Evolutionary conservation across 1,140 invertebrate genomes (phyloP), one percentile per base, ranked within the genome.

Genomic region (Chymomyza costata): DNA sequence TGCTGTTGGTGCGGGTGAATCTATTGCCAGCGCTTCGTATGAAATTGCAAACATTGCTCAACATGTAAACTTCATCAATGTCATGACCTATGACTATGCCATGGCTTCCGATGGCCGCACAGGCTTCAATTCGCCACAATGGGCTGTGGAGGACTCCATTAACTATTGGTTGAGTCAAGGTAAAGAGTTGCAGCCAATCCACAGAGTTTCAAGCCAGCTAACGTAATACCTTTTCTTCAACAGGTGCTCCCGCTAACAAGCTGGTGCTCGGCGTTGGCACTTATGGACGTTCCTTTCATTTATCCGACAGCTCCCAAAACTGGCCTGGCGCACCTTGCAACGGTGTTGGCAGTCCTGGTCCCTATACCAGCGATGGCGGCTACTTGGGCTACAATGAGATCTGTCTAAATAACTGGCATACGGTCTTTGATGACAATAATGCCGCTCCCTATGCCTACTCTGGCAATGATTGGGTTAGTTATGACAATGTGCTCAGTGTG

Each of bases 301-400:
- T 94, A 6, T 46, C 57, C 2, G 84, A 90, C 66, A 11, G 84
- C 0, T 67, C 65, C 0, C 52, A 86, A 1, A 87, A 88, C 34
- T 87, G 81, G 15, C 81, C 92, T 3, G 87, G 88, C 8, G 89
- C 90, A 1, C 84, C 89, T 7, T 85, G 89, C 3, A 85, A 45
- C 11, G 89, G 89, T 2, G 80, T 88, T 2, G 91, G 92, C 1
- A 62, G 71, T 5, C 85, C 88, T 10, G 94, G 94, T 6, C 89
- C 89, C 3, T 94, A 92, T 56, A 94, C 93, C 0, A 66, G 82
- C 3, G 89, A 92, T 38, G 65, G 78, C 14, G 94, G 95, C 16
- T 88, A 89, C 35, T 86, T 93, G 46, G 91, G 93, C 11, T 96
- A 93, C 74, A 93, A 95, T 74, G 94, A 96, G 81, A 89, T 90